Evolutionary conservation across 1,140 invertebrate species (phyloP).

Genomic region (Papilio xuthus): DNA sequence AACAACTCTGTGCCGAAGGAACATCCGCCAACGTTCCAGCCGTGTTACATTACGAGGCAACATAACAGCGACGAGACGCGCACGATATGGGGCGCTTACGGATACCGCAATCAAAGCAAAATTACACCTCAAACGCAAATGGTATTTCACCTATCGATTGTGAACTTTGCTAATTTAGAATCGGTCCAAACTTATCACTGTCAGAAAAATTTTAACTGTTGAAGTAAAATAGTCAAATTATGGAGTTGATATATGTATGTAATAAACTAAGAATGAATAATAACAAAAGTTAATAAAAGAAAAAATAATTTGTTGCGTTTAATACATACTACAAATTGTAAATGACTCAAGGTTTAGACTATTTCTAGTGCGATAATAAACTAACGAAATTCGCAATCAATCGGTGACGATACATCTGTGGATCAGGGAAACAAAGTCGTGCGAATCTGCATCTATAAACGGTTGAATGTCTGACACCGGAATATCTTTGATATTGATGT

Average conservation of each 20-base stretch:
- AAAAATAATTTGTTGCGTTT: no score
- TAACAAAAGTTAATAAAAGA: no score
- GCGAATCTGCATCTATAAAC: slow-evolving; percentile 13
- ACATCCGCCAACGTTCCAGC: slow-evolving; percentile 46
- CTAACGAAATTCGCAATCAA: no score
- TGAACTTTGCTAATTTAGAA: background rate
- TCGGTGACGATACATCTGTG: no score
- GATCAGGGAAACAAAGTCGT: slow-evolving; percentile 21
- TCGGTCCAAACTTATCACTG: background rate
- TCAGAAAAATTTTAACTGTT: background rate
- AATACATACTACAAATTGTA: no score
- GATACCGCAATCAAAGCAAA: background rate
- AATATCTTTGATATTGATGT: background rate
- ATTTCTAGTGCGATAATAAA: no score
- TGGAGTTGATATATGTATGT: no score
- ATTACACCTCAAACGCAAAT: background rate
- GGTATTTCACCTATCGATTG: background rate
- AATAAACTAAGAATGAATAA: no score
- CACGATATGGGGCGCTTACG: slow-evolving; percentile 19
- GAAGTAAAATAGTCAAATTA: no score
- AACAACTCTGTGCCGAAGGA: slow-evolving; percentile 39
- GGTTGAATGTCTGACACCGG: background rate
- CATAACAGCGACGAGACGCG: background rate
- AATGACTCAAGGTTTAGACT: no score
- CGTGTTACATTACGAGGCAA: slow-evolving; percentile 1